Conservation (phyloP, 2,797 vertebrate species). For the Danionella dracula region DNA sequence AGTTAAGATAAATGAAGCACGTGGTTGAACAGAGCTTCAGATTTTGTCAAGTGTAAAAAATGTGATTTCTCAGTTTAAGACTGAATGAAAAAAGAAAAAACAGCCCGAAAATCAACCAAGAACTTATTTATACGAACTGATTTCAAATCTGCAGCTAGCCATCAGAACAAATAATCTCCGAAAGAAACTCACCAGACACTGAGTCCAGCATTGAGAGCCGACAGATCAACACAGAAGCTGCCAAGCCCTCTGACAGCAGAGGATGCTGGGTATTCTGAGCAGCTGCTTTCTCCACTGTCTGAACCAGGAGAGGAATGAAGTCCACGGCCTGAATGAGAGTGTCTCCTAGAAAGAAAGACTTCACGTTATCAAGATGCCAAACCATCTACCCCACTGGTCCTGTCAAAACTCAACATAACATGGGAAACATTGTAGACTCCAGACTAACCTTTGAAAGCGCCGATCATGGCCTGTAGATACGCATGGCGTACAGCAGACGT, state of each 20-base stretch:
- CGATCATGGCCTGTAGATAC: slow-evolving; percentile 92
- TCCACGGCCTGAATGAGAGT: slow-evolving; percentile 79
- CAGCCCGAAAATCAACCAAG: no score
- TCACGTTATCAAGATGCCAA: no score
- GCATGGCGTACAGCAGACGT: slow-evolving; percentile 88
- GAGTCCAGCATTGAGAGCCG: slow-evolving; percentile 79
- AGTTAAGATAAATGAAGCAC: no score
- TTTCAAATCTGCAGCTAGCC: no score
- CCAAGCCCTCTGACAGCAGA: slow-evolving; percentile 80
- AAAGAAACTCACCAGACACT: slow-evolving; percentile 72
- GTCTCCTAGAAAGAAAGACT: slow-evolving; percentile 72
- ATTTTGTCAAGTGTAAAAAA: no score
- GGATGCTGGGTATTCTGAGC: slow-evolving; percentile 87
- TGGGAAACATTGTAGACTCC: no score
- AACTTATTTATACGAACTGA: no score
- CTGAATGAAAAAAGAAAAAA: no score
- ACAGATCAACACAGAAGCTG: slow-evolving; percentile 84
- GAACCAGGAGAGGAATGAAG: slow-evolving; percentile 79
- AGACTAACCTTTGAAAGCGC: slow-evolving; percentile 84
- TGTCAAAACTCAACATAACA: no score
- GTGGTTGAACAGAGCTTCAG: no score
- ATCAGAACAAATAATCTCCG: background rate
- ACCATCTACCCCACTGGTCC: no score
- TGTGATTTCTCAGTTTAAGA: no score
- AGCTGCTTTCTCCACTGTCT: slow-evolving; percentile 88